Percentiles rank a stretch among this genome's conserved stretches.
Conservation (phyloP, 2,797 vertebrate genomes). For the Sparidentex hasta region DNA sequence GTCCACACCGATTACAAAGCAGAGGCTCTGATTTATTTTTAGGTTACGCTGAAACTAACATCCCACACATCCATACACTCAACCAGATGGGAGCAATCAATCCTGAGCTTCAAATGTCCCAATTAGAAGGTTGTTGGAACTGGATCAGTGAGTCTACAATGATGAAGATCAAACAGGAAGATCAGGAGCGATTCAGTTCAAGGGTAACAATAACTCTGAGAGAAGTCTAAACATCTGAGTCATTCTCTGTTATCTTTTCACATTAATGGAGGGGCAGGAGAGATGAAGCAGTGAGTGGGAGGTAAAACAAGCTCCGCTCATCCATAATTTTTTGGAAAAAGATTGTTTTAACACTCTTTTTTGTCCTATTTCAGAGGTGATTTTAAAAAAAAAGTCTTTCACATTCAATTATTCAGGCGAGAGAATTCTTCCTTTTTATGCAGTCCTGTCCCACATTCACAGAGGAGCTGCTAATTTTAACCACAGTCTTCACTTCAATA, state of each 20-base stretch:
- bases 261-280: conserved; percentile 10
- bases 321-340: conserved; percentile 17
- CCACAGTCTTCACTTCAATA: conserved; percentile 8
- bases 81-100: conserved; percentile 25
- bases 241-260: conserved; percentile 27
- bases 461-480: conserved; percentile 40
- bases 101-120: conserved; percentile 38
- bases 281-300: conserved; percentile 6
- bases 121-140: conserved; percentile 39
- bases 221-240: conserved; percentile 15
- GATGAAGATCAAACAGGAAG: conserved; percentile 36
- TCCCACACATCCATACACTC: conserved; percentile 21
- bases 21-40: conserved; percentile 16
- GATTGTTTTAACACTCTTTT: background rate
- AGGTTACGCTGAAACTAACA: conserved; percentile 33
- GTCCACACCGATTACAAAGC: conserved; percentile 53
- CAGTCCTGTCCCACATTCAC: conserved; percentile 36
- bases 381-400: background rate
- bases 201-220: background rate
- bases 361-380: conserved; percentile 5
- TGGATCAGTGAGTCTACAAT: conserved; percentile 25
- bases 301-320: conserved; percentile 25
- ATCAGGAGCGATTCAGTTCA: conserved; percentile 31
- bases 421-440: conserved; percentile 19
- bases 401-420: conserved; percentile 18